Conservation (phyloP, 2,113 vertebrate genomes). For the Irena cyanogastra region DNA sequence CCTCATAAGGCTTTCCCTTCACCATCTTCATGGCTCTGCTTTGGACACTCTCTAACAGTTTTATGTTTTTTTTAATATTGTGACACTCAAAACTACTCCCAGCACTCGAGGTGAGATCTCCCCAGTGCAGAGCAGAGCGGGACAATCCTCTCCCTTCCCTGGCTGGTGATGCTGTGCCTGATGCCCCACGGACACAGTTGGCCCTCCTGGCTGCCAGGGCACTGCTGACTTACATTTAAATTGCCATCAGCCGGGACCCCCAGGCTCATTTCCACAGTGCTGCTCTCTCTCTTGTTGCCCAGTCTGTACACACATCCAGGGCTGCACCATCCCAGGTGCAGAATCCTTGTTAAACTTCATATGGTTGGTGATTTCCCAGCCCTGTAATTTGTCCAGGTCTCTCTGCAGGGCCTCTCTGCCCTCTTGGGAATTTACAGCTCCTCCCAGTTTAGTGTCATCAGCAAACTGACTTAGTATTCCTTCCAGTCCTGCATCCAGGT, state of each 20-base stretch:
- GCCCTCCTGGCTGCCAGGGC: background rate
- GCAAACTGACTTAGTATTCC: background rate
- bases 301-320: too few species aligned
- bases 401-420: background rate
- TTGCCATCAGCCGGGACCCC: fast-evolving
- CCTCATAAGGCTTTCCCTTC: fast-evolving
- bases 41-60: background rate
- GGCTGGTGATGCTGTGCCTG: background rate
- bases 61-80: background rate
- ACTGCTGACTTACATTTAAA: background rate
- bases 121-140: background rate
- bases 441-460: background rate
- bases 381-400: background rate
- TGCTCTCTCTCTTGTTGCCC: background rate
- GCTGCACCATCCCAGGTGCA: background rate
- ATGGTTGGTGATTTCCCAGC: background rate
- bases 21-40: too few species aligned
- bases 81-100: background rate
- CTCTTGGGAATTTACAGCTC: fast-evolving
- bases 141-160: background rate
- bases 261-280: background rate
- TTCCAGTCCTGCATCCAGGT: background rate
- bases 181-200: fast-evolving
- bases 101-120: fast-evolving
- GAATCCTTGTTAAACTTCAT: background rate